These are phyloP conservation scores for Lucilia sericata DNA, from an alignment of 1,140 invertebrate genomes.

Conservation along the genomic window DNA sequence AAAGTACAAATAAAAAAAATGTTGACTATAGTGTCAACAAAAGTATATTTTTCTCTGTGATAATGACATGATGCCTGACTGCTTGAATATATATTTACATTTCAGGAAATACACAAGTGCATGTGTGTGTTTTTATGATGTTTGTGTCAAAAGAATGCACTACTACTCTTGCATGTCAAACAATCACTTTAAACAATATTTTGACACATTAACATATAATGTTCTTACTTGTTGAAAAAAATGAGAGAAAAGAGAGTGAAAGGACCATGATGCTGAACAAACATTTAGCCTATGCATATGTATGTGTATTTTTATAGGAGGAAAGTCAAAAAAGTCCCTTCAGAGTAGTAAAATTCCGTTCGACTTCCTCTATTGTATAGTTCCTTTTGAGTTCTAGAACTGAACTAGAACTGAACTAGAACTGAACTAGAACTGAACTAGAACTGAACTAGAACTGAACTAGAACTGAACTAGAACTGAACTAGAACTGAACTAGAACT, in stretches of 20 bases:
- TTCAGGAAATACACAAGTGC: neutral
- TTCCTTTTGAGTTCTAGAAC: no score
- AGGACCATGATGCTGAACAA: neutral
- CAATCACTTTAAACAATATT: slow-evolving; percentile 30
- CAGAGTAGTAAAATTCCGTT: no score
- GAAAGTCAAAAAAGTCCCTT: no score
- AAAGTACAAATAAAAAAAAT: neutral
- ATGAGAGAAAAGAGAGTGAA: neutral
- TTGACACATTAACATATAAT: slow-evolving; percentile 38
- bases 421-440: no score
- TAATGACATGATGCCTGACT: slow-evolving; percentile 38
- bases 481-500: no score
- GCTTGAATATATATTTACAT: slow-evolving; percentile 26
- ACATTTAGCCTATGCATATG: neutral
- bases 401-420: no score
- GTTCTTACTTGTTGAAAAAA: neutral
- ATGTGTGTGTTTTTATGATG: neutral
- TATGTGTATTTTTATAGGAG: neutral
- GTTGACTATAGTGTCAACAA: slow-evolving; percentile 11
- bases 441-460: no score
- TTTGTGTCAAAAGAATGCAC: slow-evolving; percentile 7
- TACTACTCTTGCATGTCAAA: slow-evolving; percentile 14
- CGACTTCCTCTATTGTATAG: no score
- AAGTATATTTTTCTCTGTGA: slow-evolving; percentile 14
- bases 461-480: no score